Evolutionary conservation across 2,888 invertebrate species (phyloP), one percentile per base, ranked within the genome.

Genomic region (Matsumyia berberina): DNA sequence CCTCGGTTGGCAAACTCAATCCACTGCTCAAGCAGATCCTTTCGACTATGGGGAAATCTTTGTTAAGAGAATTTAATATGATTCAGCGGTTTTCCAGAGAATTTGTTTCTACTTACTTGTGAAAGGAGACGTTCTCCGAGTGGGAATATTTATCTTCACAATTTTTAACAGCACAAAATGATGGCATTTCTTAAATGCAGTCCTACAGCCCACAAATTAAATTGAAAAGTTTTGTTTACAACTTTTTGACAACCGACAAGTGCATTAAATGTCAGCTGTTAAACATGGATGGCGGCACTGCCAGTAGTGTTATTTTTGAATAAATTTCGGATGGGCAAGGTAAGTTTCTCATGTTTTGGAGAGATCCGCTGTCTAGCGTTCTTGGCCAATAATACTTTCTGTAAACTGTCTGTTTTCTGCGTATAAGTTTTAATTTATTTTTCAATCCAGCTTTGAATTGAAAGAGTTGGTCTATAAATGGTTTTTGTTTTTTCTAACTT

Each of bases 111-210:
- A 67, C 87, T 88, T 70, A 92, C 92, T 91, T 91, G 86, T 92
- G 92, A 80, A 91, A 92, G 0, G 92, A 92, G 5, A 92, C 89
- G 86, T 88, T 90, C 57, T 91, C 90, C 2, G 89, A 88, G 64
- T 91, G 91, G 0, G 89, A 88, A 86, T 92, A 92, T 89, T 90
- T 91, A 73, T 90, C 89, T 87, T 90, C 89, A 78, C 92, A 92
- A 82, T 90, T 90, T 1, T 88, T 86, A 12, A 91, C 91, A n/a
- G 89, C 90, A 86, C 91, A 92, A 86, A 90, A 90, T 44, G 92
- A 90, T 2, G 91, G 91, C 91, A 92, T 92, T 86, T 86, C 0
- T n/a, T n/a, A 8, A 24, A n/a, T 46, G 29, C 0, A 19, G 24
- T 6, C 24, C 15, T n/a, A 29, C 3, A 15, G 7, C 24, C 2